Conservation (phyloP, 92 coral and sea anemone species). For the Porites divaricata region DNA sequence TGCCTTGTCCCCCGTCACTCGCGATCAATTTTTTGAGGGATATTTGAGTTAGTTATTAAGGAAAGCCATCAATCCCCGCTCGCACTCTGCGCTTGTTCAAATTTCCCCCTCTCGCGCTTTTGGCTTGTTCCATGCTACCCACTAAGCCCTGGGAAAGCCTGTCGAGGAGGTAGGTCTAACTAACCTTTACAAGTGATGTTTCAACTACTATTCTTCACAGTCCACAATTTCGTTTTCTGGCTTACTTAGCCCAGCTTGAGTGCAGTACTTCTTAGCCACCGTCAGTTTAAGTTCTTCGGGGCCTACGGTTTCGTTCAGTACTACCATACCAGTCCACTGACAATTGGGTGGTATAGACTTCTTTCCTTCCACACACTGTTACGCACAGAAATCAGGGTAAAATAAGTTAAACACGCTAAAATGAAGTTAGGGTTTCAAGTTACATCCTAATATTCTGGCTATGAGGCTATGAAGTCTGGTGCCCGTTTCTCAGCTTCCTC, state of each 20-base stretch:
- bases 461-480: too few relatives aligned
- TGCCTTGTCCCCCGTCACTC: too few relatives aligned
- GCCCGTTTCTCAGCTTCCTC: too few relatives aligned
- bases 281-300: slow-evolving; percentile 32
- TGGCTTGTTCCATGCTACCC: too few relatives aligned
- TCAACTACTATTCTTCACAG: slow-evolving; percentile 7
- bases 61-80: too few relatives aligned
- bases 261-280: slow-evolving; percentile 58
- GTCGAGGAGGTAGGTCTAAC: background rate
- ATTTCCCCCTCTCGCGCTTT: too few relatives aligned
- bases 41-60: too few relatives aligned
- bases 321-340: slow-evolving; percentile 68
- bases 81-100: too few relatives aligned
- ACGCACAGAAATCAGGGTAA: too few relatives aligned
- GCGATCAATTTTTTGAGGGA: too few relatives aligned
- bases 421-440: background rate
- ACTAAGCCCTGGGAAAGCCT: too few relatives aligned
- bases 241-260: slow-evolving; percentile 5
- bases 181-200: background rate
- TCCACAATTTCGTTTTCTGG: slow-evolving; percentile 29
- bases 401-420: background rate
- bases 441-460: too few relatives aligned
- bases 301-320: background rate
- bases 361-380: slow-evolving; percentile 54
- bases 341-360: slow-evolving; percentile 50